These are phyloP conservation scores for pig (Sus scrofa) DNA, from an alignment of 2,113 vertebrate genomes.

Conservation along the genomic window T2T-Sscrofa CM000813.6:130907001-130907500, in stretches of 20 bases:
- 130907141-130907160: no score
- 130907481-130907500: background rate
- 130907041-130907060: no score
- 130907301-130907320: background rate
- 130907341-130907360: conserved; percentile 13
- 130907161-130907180: no score
- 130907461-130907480: background rate
- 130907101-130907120: no score
- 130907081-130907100: no score
- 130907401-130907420: conserved; percentile 23
- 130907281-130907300: background rate
- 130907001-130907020: no score
- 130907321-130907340: background rate
- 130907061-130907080: no score
- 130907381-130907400: background rate
- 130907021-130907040: no score
- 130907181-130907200: no score
- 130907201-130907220: no score
- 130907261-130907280: background rate
- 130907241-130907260: background rate
- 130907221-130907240: no score
- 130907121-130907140: no score
- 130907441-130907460: background rate
- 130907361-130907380: background rate
- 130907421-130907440: background rate